phyloP scores from a whole-genome alignment of 2,888 invertebrate genomes.

The Aphodius granarius region DNA sequence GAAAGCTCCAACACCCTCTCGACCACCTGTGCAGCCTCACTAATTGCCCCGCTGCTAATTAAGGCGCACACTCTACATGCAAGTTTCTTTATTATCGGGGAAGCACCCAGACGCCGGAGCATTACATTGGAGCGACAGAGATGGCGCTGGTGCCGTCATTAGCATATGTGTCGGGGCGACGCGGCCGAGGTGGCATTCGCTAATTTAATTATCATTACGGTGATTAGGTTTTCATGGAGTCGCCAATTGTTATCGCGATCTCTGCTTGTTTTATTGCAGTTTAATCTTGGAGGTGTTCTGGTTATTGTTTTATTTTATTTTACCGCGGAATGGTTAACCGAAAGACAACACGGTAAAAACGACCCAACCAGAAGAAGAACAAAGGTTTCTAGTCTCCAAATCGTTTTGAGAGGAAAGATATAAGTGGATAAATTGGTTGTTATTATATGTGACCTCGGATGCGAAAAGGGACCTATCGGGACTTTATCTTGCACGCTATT shows the following conservation, averaged over 20 bases:
- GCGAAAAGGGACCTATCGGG: too few species aligned
- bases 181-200: slow-evolving; percentile 8
- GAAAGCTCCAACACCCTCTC: slow-evolving; percentile 27
- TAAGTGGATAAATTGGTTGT: too few species aligned
- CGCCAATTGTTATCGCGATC: slow-evolving; percentile 24
- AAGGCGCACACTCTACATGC: slow-evolving; percentile 44
- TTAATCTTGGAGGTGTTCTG: not conserved
- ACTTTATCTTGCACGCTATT: too few species aligned
- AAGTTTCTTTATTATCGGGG: slow-evolving; percentile 43
- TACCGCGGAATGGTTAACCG: too few species aligned
- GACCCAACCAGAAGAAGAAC: too few species aligned
- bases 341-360: too few species aligned
- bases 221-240: slow-evolving; percentile 32
- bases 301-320: too few species aligned
- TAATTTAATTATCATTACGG: slow-evolving; percentile 31
- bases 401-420: too few species aligned
- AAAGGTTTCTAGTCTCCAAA: not conserved
- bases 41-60: slow-evolving; percentile 45
- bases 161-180: slow-evolving; percentile 35
- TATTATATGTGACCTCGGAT: too few species aligned
- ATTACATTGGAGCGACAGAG: not conserved
- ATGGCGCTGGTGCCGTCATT: slow-evolving; percentile 32
- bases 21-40: slow-evolving; percentile 42
- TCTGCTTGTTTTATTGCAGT: slow-evolving; percentile 18
- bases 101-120: slow-evolving; percentile 17